These are phyloP conservation scores for Sesamia inferens DNA, from an alignment of 2,888 invertebrate species.

Conservation along the genomic window DNA sequence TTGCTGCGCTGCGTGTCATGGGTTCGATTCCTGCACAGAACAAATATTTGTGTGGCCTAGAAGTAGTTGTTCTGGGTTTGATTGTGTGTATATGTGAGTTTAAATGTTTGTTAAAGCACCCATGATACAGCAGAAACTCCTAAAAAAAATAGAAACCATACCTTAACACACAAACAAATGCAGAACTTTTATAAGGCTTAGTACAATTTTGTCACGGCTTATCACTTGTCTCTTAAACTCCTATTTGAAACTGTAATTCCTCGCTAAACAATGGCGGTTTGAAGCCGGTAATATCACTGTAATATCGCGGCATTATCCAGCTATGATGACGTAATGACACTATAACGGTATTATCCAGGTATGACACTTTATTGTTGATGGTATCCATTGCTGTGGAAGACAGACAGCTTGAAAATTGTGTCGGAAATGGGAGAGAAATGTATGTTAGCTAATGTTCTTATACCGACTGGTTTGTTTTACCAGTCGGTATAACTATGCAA, in stretches of 20 bases:
- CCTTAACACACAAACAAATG: background rate
- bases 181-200: background rate
- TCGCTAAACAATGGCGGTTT: conserved; percentile 34
- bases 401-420: background rate
- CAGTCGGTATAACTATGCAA: too few relatives aligned
- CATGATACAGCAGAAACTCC: too few relatives aligned
- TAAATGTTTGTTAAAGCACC: too few relatives aligned
- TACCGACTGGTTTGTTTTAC: too few relatives aligned
- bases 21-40: too few relatives aligned
- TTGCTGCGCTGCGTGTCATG: too few relatives aligned
- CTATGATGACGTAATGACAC: conserved; percentile 22
- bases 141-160: background rate
- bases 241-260: conserved; percentile 39
- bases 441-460: background rate
- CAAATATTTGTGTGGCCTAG: too few relatives aligned
- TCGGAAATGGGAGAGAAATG: background rate
- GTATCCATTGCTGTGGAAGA: conserved; percentile 3
- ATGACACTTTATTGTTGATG: conserved; percentile 23
- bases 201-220: background rate
- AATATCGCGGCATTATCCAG: conserved; percentile 29
- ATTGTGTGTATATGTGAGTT: too few relatives aligned
- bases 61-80: too few relatives aligned
- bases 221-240: background rate
- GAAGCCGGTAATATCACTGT: conserved; percentile 29
- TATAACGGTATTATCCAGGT: conserved; percentile 8